Evolutionary conservation across 2,888 invertebrate genomes (phyloP).

Genomic region (Cacoxenus indagator): DNA sequence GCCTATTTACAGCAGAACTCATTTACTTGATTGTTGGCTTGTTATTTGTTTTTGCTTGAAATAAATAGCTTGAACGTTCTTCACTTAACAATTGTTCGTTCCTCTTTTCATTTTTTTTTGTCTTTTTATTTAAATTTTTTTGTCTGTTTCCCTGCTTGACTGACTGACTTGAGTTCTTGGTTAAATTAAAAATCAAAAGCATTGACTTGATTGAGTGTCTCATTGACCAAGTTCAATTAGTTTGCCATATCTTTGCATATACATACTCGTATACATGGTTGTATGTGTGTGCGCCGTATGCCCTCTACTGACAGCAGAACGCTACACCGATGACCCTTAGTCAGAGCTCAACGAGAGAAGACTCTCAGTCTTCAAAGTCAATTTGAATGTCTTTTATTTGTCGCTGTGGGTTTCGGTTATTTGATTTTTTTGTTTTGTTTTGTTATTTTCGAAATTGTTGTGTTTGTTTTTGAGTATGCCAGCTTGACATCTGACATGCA

Average conservation of each 20-base stretch:
- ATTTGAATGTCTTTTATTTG: not conserved
- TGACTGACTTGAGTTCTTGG: not conserved
- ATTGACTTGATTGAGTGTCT: conserved; percentile 54
- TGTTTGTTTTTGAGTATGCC: conserved; percentile 32
- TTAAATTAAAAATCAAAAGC: conserved; percentile 1
- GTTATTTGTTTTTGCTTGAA: conserved; percentile 57
- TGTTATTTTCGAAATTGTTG: conserved; percentile 32
- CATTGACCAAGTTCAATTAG: conserved; percentile 65
- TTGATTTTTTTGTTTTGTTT: not conserved
- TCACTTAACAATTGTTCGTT: conserved; percentile 8
- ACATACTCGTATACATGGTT: conserved; percentile 2
- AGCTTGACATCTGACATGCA: conserved; percentile 63
- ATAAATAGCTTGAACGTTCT: conserved; percentile 51
- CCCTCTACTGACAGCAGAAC: conserved; percentile 40
- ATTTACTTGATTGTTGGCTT: conserved; percentile 56
- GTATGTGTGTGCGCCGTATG: not conserved
- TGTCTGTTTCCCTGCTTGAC: conserved; percentile 5
- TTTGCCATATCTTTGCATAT: conserved; percentile 46
- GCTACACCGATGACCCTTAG: conserved; percentile 39
- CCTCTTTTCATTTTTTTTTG: conserved; percentile 20
- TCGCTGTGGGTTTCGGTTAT: not conserved
- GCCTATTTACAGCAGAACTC: not conserved
- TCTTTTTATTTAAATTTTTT: conserved; percentile 1
- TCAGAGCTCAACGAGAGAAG: not conserved
- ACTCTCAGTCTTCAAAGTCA: not conserved